A percentile compares a stretch with the other conserved stretches of the same genome.
These are phyloP conservation scores for Aythya baeri DNA, from an alignment of 2,113 vertebrate species.

Conservation along the genomic window DNA sequence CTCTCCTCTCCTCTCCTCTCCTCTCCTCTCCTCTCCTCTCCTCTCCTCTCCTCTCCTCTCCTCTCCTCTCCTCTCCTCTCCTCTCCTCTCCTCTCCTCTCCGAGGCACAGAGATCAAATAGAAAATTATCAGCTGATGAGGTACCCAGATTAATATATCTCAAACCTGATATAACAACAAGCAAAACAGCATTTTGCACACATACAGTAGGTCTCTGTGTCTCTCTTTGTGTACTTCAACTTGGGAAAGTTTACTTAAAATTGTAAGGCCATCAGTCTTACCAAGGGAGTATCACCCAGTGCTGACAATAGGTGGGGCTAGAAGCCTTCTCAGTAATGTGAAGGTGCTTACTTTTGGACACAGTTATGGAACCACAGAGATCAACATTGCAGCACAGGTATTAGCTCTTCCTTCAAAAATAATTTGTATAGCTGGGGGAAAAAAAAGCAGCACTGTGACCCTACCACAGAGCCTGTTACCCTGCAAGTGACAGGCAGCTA, in stretches of 20 bases:
- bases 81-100: background rate
- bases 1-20: background rate
- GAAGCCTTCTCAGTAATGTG: background rate
- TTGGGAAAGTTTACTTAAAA: background rate
- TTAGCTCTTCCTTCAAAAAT: background rate
- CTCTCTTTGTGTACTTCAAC: background rate
- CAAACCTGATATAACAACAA: background rate
- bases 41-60: background rate
- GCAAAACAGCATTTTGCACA: background rate
- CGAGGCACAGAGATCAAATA: background rate
- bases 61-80: background rate
- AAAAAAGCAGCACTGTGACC: background rate
- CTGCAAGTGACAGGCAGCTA: background rate
- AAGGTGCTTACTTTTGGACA: background rate
- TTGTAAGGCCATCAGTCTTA: background rate
- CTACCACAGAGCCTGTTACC: background rate
- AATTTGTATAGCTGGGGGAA: background rate
- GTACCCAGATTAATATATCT: background rate
- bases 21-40: background rate
- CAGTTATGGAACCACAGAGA: background rate
- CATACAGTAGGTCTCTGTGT: background rate
- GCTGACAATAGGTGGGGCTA: conserved; percentile 27
- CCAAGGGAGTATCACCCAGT: background rate
- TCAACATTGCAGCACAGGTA: background rate
- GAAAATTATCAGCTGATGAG: background rate